phyloP scores from a whole-genome alignment of 1,140 invertebrate genomes.

The Aethina tumida region DNA sequence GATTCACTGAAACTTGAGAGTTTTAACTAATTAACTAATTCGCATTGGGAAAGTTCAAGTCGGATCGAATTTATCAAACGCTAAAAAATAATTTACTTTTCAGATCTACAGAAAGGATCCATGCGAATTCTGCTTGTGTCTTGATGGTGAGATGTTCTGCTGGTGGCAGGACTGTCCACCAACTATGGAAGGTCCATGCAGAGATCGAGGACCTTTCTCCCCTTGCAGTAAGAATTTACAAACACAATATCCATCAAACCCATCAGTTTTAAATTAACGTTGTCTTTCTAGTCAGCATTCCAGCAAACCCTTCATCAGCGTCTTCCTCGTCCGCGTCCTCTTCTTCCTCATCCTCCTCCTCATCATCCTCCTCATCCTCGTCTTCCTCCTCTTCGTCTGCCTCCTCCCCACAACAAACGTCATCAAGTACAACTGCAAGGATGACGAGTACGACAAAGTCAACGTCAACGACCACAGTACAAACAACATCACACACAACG shows the following conservation, averaged over 20 bases:
- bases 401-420: too few species aligned
- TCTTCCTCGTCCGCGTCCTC: background rate
- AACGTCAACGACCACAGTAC: background rate
- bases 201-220: constrained; percentile 31
- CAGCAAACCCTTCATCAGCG: constrained; percentile 10
- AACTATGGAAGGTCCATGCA: constrained; percentile 32
- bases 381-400: constrained; percentile 1
- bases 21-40: too few species aligned
- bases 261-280: background rate
- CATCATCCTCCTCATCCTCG: too few species aligned
- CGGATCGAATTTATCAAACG: background rate
- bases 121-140: constrained; percentile 59
- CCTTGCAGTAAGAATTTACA: constrained; percentile 29
- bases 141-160: constrained; percentile 63
- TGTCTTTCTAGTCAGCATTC: constrained; percentile 14
- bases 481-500: background rate
- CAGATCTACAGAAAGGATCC: constrained; percentile 46
- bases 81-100: constrained; percentile 16
- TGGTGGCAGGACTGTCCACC: constrained; percentile 58
- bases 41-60: background rate
- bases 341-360: constrained; percentile 1
- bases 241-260: constrained; percentile 3
- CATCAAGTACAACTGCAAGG: background rate
- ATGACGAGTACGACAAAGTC: background rate
- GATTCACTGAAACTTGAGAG: too few species aligned